Percentiles rank a stretch among this genome's conserved stretches.
These are phyloP conservation scores for Eleutherodactylus coqui DNA, from an alignment of 2,797 vertebrate species.

Conservation along the genomic window DNA sequence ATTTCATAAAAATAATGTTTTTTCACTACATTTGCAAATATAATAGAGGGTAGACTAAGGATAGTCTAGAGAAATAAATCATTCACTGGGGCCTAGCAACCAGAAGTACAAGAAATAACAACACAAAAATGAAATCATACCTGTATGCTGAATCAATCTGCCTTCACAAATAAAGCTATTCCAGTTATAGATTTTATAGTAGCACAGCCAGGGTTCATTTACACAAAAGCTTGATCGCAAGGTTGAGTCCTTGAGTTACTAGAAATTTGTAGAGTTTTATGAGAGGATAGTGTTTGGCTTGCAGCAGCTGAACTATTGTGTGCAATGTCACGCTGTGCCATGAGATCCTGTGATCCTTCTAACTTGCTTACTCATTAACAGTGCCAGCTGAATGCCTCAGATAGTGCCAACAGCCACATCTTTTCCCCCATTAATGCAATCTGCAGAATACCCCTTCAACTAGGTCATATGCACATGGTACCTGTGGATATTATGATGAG, in stretches of 20 bases:
- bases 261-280: neutral
- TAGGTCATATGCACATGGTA: no score
- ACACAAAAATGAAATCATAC: conserved; percentile 16
- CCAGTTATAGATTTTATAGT: conserved; percentile 16
- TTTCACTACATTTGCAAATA: neutral
- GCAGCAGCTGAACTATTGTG: neutral
- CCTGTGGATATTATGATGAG: no score
- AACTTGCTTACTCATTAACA: no score
- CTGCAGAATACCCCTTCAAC: no score
- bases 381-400: no score
- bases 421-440: no score
- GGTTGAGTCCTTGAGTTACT: conserved; percentile 9
- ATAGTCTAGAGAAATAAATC: neutral
- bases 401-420: no score
- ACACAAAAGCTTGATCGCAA: conserved; percentile 16
- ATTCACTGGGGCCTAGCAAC: neutral
- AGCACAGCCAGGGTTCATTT: neutral
- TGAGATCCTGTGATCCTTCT: no score
- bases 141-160: neutral
- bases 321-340: neutral
- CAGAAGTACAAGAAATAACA: neutral
- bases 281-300: neutral
- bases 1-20: neutral
- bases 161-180: conserved; percentile 13
- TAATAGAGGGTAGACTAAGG: neutral